Base-by-base conservation (phyloP, 2,113 vertebrate genomes). In the Mormoops blainvillei region DNA sequence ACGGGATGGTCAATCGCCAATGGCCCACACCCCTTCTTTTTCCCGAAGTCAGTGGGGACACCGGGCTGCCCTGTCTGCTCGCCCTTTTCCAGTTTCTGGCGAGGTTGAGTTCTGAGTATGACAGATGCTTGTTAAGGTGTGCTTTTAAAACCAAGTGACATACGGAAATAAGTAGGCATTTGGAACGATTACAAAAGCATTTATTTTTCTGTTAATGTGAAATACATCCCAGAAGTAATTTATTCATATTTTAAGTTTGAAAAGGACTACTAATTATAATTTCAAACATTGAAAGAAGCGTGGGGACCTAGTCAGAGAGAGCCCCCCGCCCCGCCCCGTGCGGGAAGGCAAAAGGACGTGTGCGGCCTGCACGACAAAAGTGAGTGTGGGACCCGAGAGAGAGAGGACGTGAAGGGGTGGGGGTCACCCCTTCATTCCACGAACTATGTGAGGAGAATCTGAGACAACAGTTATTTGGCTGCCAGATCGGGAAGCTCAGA, bases 1-100 rank as follows among this genome's bases (percentile, higher is more conserved):
- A 98, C 93, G 98, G 96, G 78, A 92, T 70, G 87, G 96, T 61
- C 94, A 95, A 96, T 95, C 95, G 97, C 0, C 0, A 15, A 13
- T 68, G 7, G 9, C 28, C 86, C 90, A 86, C n/a, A 0, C 3
- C 54, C 43, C 61, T 78, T 80, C 36, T 36, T 20, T 14, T 87
- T 88, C 54, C 14, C 43, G 43, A 94, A 86, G 81, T 96, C 80
- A 77, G 0, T 58, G 41, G 73, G 45, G 94, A 94, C 1, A 5
- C 15, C 71, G 61, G 82, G 7, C 1, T 12, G 16, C 11, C 52
- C 52, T 22, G 15, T 36, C 43, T 3, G 7, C 36, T 77, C 5
- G 20, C 11, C n/a, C 73, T n/a, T 36, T 36, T 68, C 19, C 20
- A 8, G 20, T 1, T 67, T 41, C 18, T 26, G 31, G 26, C 38